Evolutionary conservation across 1,140 invertebrate genomes (phyloP), one percentile per base, ranked within the genome.

Genomic region (Thaumetopoea pityocampa): DNA sequence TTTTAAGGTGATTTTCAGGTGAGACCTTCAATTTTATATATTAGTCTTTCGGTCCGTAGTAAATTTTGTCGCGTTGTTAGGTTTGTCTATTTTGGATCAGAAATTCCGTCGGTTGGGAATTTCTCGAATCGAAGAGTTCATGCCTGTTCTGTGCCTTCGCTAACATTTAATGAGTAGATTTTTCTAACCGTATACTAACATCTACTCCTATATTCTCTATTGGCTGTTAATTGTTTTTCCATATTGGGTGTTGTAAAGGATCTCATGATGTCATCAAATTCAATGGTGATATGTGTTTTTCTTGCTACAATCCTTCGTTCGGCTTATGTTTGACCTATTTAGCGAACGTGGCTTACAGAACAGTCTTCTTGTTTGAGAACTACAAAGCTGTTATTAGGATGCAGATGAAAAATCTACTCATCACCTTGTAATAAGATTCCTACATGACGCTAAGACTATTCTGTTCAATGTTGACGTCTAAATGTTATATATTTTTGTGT

Each of bases 1-100:
- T 94, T 91, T 72, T 93, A 43, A n/a, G n/a, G 88, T 34, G 43
- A 37, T 17, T 1, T 8, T 2, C 17, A 22, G 19, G 8, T 17
- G 19, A 17, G 34, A 37, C 8, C 30, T 27, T 41, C 0, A 2
- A 17, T 9, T 23, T 5, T 24, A 4, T 7, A n/a, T 7, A 17
- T 9, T 20, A 20, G 4, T 15, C 3, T 16, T 30, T 14, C 10
- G 11, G 8, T 11, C 12, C 28, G 14, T 8, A 15, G 22, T 32
- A 7, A 11, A 23, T 14, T 2, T 27, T 14, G 9, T 16, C 37
- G 20, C 5, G 2, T 18, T 18, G 16, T 22, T 40, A 22, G 22
- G 26, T 24, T 23, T 28, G 18, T 35, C 22, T 35, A 26, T 6
- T 23, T 26, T 22, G 27, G 17, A 14, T 11, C 4, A 17, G 10